Percentiles rank a stretch among this genome's conserved stretches.
phyloP scores from a whole-genome alignment of 2,888 invertebrate species.

The Teleogryllus oceanicus region DNA sequence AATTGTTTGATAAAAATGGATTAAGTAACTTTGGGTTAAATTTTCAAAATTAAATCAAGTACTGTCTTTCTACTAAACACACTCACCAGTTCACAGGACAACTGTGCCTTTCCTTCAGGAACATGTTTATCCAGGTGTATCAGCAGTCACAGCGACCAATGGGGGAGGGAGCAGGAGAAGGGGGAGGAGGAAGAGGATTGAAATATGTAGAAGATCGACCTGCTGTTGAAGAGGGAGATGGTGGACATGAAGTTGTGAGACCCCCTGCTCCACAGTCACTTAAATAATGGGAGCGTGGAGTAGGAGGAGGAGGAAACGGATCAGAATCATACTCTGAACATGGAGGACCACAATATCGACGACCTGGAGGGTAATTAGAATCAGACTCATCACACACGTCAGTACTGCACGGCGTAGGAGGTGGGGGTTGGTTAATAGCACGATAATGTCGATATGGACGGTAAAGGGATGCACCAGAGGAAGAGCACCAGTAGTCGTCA shows the following conservation, averaged over 20 bases:
- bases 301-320: conserved; percentile 73
- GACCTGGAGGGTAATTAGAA: conserved; percentile 57
- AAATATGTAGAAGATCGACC: conserved; percentile 70
- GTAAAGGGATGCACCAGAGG: conserved; percentile 58
- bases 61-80: background rate
- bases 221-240: conserved; percentile 60
- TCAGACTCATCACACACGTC: conserved; percentile 91
- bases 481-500: conserved; percentile 42
- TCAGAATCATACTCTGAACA: conserved; percentile 62
- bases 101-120: no score
- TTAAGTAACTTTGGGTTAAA: no score
- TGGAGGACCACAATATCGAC: conserved; percentile 34
- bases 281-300: conserved; percentile 70
- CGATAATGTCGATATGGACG: conserved; percentile 73
- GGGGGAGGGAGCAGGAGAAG: conserved; percentile 67
- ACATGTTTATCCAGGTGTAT: conserved; percentile 24
- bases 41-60: no score
- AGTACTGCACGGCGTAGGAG: conserved; percentile 91
- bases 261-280: conserved; percentile 62
- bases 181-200: conserved; percentile 79
- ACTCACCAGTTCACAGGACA: background rate
- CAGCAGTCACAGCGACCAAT: conserved; percentile 36
- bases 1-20: no score
- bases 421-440: conserved; percentile 79
- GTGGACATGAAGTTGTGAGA: conserved; percentile 57